These are phyloP conservation scores for Beroe forskalii DNA, from an alignment of 37 sponge, comb jelly and placozoan genomes.

Conservation along the genomic window DNA sequence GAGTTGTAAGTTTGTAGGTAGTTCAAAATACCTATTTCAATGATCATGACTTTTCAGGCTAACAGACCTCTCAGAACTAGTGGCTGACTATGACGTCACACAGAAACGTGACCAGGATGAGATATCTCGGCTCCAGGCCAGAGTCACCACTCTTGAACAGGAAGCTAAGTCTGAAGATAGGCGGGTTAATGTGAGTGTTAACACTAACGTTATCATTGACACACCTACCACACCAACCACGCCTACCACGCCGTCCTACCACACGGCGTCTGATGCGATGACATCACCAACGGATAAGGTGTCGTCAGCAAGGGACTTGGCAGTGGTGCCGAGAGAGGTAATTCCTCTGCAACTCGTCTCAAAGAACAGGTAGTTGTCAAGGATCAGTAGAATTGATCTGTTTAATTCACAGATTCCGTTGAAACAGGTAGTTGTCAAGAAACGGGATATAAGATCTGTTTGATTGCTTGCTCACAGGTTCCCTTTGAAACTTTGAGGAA, in stretches of 20 bases:
- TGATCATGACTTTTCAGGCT: no score
- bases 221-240: background rate
- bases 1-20: no score
- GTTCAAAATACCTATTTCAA: no score
- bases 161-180: background rate
- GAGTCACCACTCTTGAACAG: background rate
- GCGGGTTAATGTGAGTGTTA: background rate
- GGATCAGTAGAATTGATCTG: no score
- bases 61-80: slow-evolving; percentile 9
- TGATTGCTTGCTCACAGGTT: no score
- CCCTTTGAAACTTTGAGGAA: no score
- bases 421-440: no score
- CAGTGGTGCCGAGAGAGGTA: background rate
- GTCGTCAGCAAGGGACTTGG: background rate
- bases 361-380: slow-evolving; percentile 2
- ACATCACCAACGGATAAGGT: background rate
- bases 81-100: background rate
- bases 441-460: no score
- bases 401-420: no score
- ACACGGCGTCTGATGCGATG: background rate
- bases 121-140: background rate
- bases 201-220: background rate
- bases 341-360: background rate
- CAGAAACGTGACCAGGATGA: slow-evolving; percentile 34
- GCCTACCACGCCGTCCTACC: background rate